These are phyloP conservation scores for Scelioninae gen. 2 DNA, from an alignment of 2,888 invertebrate genomes.

Conservation along the genomic window DNA sequence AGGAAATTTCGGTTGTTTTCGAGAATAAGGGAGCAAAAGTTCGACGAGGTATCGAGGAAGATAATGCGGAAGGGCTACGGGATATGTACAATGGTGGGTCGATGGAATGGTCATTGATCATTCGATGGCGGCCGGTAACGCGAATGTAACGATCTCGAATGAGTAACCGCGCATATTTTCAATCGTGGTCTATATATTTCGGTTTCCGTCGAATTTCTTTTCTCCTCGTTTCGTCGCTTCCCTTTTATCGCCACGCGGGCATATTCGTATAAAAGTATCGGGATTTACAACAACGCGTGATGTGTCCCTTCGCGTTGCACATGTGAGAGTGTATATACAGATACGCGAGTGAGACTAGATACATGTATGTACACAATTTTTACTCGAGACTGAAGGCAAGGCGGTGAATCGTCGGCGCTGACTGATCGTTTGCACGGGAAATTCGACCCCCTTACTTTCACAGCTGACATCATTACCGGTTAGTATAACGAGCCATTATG, in stretches of 20 bases:
- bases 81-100: constrained; percentile 45
- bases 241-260: constrained; percentile 16
- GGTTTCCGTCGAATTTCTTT: constrained; percentile 29
- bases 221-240: constrained; percentile 36
- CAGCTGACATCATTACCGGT: constrained; percentile 73
- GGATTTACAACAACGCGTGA: constrained; percentile 40
- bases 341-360: constrained; percentile 62
- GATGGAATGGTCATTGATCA: constrained; percentile 29
- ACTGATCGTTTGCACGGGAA: constrained; percentile 65
- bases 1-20: constrained; percentile 30
- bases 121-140: too few relatives aligned
- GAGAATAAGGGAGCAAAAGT: constrained; percentile 21
- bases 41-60: constrained; percentile 23
- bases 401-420: constrained; percentile 65
- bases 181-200: constrained; percentile 26
- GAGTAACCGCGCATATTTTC: constrained; percentile 28
- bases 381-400: constrained; percentile 64
- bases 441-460: constrained; percentile 70
- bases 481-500: constrained; percentile 61
- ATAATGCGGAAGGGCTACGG: constrained; percentile 16
- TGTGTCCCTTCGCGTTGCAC: constrained; percentile 60
- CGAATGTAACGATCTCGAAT: constrained; percentile 28
- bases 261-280: constrained; percentile 24
- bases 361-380: constrained; percentile 66
- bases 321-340: constrained; percentile 59